Evolutionary conservation across 2,888 invertebrate genomes (phyloP).

Genomic region (Pocota personata): DNA sequence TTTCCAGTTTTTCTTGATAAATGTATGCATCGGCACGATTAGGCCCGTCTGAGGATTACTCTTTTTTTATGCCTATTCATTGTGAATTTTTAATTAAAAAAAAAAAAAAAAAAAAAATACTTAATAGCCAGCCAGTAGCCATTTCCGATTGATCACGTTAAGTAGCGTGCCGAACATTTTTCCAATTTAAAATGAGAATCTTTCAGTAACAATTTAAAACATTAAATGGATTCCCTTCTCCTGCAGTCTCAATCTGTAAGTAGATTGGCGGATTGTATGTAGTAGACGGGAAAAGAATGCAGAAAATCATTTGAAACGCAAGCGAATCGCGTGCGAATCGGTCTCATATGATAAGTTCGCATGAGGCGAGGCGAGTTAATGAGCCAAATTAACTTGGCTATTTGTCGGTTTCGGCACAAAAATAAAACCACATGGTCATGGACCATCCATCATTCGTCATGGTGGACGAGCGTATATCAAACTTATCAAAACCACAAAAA

Average conservation of each 20-base stretch:
- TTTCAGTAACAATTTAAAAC: background rate
- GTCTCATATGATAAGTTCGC: slow-evolving; percentile 12
- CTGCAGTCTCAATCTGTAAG: slow-evolving; percentile 36
- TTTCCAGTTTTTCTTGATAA: slow-evolving; percentile 1
- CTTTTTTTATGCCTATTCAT: background rate
- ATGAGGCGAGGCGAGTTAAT: slow-evolving; percentile 36
- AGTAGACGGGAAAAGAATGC: background rate
- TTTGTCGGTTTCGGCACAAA: slow-evolving; percentile 1
- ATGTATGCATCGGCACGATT: background rate
- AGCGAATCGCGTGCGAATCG: slow-evolving; percentile 54
- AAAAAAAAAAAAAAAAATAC: background rate
- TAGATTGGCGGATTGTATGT: background rate
- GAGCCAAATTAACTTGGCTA: slow-evolving; percentile 28
- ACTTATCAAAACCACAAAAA: slow-evolving; percentile 19
- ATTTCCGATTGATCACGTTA: slow-evolving; percentile 9
- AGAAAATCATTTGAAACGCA: slow-evolving; percentile 1
- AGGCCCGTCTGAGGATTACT: background rate
- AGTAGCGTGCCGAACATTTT: slow-evolving; percentile 20
- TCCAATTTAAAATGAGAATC: slow-evolving; percentile 20
- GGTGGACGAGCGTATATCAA: slow-evolving; percentile 12
- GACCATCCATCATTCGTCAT: slow-evolving; percentile 59
- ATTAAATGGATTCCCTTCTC: slow-evolving; percentile 15
- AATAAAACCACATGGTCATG: slow-evolving; percentile 30
- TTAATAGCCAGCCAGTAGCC: background rate
- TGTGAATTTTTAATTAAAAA: slow-evolving; percentile 25